Conservation (phyloP, 1,140 invertebrate species). For the Hycleus cichorii region DNA sequence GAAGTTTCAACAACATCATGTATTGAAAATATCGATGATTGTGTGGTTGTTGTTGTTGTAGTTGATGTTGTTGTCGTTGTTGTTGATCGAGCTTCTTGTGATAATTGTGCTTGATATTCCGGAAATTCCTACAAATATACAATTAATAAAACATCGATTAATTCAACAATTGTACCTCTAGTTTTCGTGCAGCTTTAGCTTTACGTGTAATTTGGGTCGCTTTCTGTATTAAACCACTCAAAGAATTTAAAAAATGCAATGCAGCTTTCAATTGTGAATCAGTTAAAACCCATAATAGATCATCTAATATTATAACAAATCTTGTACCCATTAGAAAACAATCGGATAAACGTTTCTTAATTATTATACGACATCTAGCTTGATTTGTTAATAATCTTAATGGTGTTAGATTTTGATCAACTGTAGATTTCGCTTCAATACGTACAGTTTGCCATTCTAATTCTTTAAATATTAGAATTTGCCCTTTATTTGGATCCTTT, state of each 20-base stretch:
- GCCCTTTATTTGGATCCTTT: constrained; percentile 79
- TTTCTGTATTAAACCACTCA: constrained; percentile 76
- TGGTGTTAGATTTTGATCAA: constrained; percentile 76
- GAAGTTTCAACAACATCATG: constrained; percentile 97
- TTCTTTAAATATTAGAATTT: constrained; percentile 96
- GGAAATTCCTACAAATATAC: constrained; percentile 53
- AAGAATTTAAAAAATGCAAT: constrained; percentile 85
- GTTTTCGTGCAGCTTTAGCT: constrained; percentile 81
- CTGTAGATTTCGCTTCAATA: constrained; percentile 84
- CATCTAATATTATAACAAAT: constrained; percentile 88
- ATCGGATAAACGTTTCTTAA: constrained; percentile 91
- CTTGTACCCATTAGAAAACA: constrained; percentile 89
- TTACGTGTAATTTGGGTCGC: constrained; percentile 76
- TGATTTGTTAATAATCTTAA: constrained; percentile 90
- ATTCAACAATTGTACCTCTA: constrained; percentile 55
- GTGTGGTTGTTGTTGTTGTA: constrained; percentile 20
- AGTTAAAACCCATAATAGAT: constrained; percentile 96
- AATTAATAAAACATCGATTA: not conserved
- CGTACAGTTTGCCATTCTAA: constrained; percentile 93
- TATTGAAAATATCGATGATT: constrained; percentile 66
- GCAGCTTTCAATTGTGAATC: constrained; percentile 95
- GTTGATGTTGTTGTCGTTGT: constrained; percentile 35
- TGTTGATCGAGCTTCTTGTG: constrained; percentile 50
- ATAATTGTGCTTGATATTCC: constrained; percentile 71
- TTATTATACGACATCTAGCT: constrained; percentile 89